Conservation (phyloP, 2,888 invertebrate species). For the Eurytoma adleriae region DNA sequence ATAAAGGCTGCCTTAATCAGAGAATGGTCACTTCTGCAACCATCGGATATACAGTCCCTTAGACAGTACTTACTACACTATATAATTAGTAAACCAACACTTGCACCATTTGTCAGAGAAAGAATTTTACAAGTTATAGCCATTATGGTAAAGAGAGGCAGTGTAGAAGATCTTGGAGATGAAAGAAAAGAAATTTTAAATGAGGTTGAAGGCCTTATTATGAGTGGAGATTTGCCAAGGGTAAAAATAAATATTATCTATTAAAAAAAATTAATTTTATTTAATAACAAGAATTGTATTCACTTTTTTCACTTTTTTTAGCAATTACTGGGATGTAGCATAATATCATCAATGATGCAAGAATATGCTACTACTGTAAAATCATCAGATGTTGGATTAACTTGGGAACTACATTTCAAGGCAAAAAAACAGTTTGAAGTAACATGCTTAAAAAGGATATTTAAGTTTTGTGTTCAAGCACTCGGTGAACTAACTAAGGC, state of each 20-base stretch:
- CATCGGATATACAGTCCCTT: conserved; percentile 83
- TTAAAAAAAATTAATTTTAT: conserved; percentile 36
- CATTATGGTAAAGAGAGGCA: conserved; percentile 91
- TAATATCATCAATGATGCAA: conserved; percentile 89
- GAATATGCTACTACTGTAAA: conserved; percentile 92
- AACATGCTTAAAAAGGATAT: conserved; percentile 87
- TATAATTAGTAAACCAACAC: conserved; percentile 81
- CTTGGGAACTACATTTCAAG: conserved; percentile 91
- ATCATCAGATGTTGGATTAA: conserved; percentile 90
- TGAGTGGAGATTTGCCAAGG: conserved; percentile 81
- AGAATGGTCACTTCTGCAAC: conserved; percentile 88
- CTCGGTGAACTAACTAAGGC: conserved; percentile 80
- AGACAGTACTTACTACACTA: conserved; percentile 89
- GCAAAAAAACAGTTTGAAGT: conserved; percentile 91
- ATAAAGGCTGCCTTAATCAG: conserved; percentile 88
- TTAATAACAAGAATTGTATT: neutral
- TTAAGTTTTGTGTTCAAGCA: conserved; percentile 83
- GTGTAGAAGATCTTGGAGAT: conserved; percentile 85
- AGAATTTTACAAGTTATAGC: conserved; percentile 87
- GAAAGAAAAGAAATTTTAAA: conserved; percentile 83
- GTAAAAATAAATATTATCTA: conserved; percentile 72
- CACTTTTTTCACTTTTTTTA: conserved; percentile 67
- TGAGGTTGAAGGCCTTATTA: conserved; percentile 87
- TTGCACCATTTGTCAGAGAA: conserved; percentile 87
- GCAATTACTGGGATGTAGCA: conserved; percentile 90